Percentiles rank a stretch among this genome's conserved stretches.
Evolutionary conservation across 2,888 invertebrate species (phyloP).

Genomic region (Altica lythri): DNA sequence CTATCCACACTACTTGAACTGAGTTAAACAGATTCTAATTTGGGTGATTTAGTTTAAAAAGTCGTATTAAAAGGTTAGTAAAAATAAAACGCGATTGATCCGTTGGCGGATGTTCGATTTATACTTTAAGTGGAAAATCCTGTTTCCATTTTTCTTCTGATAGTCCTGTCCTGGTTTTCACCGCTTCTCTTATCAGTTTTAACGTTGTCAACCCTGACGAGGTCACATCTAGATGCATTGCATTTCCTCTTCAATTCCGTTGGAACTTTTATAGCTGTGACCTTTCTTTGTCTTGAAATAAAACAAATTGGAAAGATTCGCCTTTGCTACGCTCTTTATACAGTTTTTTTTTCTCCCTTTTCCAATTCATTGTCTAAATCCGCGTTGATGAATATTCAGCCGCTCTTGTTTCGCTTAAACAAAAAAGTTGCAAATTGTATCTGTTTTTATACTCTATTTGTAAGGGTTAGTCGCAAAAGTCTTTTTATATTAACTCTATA

Average conservation of each 20-base stretch:
- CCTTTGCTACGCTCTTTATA: slow-evolving; percentile 16
- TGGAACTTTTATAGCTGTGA: slow-evolving; percentile 32
- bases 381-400: slow-evolving; percentile 24
- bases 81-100: slow-evolving; percentile 10
- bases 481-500: too few relatives aligned
- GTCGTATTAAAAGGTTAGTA: background rate
- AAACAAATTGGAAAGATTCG: slow-evolving; percentile 25
- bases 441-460: too few relatives aligned
- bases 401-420: background rate
- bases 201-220: slow-evolving; percentile 35
- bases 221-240: slow-evolving; percentile 35
- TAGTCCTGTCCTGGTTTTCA: slow-evolving; percentile 8
- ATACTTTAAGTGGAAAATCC: slow-evolving; percentile 14
- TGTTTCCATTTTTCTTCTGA: slow-evolving; percentile 12
- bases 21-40: too few relatives aligned
- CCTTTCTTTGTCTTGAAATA: slow-evolving; percentile 28
- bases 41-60: background rate
- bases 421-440: too few relatives aligned
- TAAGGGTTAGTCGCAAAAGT: too few relatives aligned
- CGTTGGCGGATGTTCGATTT: slow-evolving; percentile 4
- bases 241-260: slow-evolving; percentile 34
- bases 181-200: slow-evolving; percentile 33
- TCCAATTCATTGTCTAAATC: slow-evolving; percentile 24
- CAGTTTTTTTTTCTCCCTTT: slow-evolving; percentile 14
- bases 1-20: too few relatives aligned